These are phyloP conservation scores for Oreocharis arfaki DNA, from an alignment of 2,113 vertebrate genomes.

Conservation along the genomic window DNA sequence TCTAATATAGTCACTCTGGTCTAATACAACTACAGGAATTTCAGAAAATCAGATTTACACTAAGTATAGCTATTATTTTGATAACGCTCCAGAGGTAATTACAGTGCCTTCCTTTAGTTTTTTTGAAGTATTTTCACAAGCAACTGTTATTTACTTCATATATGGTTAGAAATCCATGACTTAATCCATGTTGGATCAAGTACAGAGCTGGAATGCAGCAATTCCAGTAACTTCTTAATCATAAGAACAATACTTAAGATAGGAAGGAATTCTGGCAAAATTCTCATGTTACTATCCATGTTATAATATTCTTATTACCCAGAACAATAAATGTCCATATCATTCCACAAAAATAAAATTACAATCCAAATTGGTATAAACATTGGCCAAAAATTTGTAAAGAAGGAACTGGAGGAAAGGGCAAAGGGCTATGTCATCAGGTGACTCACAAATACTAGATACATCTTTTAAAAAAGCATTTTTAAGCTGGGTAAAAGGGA, in stretches of 20 bases:
- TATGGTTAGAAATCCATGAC: not conserved
- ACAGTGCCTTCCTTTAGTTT: not conserved
- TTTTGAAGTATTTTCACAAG: not conserved
- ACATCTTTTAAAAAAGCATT: not conserved
- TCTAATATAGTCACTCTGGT: not conserved
- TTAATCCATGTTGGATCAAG: not conserved
- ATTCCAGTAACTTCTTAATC: not conserved
- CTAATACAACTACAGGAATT: not conserved
- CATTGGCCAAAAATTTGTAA: not conserved
- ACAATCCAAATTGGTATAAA: not conserved
- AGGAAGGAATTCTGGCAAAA: not conserved
- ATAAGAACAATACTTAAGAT: not conserved
- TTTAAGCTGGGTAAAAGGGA: not conserved
- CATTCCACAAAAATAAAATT: not conserved
- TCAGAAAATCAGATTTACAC: not conserved
- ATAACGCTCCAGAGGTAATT: not conserved
- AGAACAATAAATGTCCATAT: accelerated
- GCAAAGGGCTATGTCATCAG: not conserved
- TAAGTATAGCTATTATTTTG: not conserved
- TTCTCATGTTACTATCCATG: not conserved
- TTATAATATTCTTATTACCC: not conserved
- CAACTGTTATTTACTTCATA: not conserved
- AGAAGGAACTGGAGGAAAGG: not conserved
- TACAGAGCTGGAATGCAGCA: not conserved
- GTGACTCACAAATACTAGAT: not conserved